Conservation (phyloP, 2,113 vertebrate species). For the Orientallactaga bullata region DNA sequence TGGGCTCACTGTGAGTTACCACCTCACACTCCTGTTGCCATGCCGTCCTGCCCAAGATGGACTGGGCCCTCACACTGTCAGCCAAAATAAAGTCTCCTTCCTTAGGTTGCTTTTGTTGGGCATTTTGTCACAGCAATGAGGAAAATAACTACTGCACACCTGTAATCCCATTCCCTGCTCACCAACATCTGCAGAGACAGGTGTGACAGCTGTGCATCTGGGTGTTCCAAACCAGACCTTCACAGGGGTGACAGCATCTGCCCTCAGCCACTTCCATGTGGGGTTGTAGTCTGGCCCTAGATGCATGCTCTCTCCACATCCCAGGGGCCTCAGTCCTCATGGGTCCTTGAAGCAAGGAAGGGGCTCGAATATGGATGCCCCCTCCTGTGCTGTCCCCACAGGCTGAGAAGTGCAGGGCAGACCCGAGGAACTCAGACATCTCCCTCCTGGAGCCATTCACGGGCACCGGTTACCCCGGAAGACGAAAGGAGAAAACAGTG, state of each 20-base stretch:
- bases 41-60: too few relatives aligned
- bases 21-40: too few relatives aligned
- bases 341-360: not conserved
- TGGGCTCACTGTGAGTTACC: not conserved
- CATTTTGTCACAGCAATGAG: not conserved
- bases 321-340: not conserved
- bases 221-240: not conserved
- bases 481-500: too few relatives aligned
- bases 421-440: not conserved
- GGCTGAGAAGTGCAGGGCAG: not conserved
- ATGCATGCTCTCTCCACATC: not conserved
- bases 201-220: too few relatives aligned
- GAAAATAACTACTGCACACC: not conserved
- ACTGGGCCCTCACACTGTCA: too few relatives aligned
- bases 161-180: too few relatives aligned
- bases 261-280: rapidly evolving
- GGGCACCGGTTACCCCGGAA: not conserved
- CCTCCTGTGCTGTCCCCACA: too few relatives aligned
- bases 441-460: not conserved
- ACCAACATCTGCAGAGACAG: not conserved
- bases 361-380: too few relatives aligned
- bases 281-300: not conserved
- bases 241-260: not conserved
- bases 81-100: too few relatives aligned
- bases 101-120: not conserved